These are phyloP conservation scores for Mixornis gularis DNA, from an alignment of 2,113 vertebrate species.

Conservation along the genomic window DNA sequence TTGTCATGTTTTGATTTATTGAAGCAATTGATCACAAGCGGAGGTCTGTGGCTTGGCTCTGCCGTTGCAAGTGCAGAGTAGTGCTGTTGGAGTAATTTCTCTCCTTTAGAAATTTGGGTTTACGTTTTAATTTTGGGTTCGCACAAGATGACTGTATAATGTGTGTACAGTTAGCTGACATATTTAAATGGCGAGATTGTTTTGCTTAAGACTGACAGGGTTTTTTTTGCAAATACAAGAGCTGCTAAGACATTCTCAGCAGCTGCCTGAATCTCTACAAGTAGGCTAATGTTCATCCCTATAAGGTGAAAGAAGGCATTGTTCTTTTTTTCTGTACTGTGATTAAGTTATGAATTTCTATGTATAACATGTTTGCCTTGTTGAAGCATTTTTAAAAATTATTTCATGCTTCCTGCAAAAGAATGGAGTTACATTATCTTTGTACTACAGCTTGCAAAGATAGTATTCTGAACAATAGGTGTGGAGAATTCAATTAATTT, in stretches of 20 bases:
- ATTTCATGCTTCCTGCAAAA: background rate
- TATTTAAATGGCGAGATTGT: constrained; percentile 10
- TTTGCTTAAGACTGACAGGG: background rate
- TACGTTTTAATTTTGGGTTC: background rate
- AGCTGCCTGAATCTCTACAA: constrained; percentile 9
- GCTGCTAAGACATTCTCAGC: background rate
- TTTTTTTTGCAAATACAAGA: constrained; percentile 21
- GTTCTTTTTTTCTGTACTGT: background rate
- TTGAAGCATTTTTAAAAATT: background rate
- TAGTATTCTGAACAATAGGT: background rate
- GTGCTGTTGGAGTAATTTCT: background rate
- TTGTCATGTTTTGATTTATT: background rate
- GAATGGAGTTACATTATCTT: background rate
- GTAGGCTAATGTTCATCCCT: constrained; percentile 9
- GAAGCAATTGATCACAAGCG: background rate
- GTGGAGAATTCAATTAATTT: background rate
- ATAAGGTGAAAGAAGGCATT: constrained; percentile 26
- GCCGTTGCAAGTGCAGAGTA: background rate
- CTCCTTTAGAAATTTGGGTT: background rate
- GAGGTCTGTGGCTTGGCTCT: background rate
- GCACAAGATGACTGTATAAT: background rate
- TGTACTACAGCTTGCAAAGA: background rate
- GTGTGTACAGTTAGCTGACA: background rate
- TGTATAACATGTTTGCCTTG: background rate
- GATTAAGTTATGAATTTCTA: background rate